phyloP scores from a whole-genome alignment of 2,113 vertebrate species.

The Vulpes ferrilata region DNA sequence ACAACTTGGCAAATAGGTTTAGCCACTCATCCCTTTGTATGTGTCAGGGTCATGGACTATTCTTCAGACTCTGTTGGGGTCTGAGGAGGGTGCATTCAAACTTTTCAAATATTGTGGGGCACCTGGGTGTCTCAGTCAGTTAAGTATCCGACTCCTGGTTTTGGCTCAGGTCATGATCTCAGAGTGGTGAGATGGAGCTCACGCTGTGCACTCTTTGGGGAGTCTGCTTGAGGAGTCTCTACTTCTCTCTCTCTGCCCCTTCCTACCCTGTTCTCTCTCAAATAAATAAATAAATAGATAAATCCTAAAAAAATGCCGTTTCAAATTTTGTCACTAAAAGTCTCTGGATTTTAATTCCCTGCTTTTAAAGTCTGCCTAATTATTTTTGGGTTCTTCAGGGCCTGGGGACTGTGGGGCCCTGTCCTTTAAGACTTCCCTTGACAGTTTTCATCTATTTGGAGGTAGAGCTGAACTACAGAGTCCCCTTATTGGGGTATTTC shows the following conservation, averaged over 20 bases:
- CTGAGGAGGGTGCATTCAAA: not conserved
- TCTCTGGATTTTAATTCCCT: not conserved
- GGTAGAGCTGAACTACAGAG: not conserved
- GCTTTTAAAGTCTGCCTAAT: not conserved
- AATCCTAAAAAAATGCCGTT: not conserved
- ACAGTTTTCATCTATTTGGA: not conserved
- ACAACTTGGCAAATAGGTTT: not conserved
- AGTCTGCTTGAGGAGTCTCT: not conserved
- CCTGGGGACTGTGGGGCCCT: accelerated
- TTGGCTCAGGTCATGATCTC: not conserved
- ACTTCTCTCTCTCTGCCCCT: not conserved
- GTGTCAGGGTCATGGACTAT: not conserved
- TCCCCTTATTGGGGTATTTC: not conserved
- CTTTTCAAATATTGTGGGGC: not conserved
- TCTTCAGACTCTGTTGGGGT: not conserved
- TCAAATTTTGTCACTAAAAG: not conserved
- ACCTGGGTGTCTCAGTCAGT: not conserved
- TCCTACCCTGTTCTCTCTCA: not conserved
- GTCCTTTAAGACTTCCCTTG: not conserved
- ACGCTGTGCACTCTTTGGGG: no score
- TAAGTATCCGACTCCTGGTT: not conserved
- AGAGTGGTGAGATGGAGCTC: not conserved
- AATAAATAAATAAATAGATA: not conserved
- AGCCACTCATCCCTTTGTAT: not conserved
- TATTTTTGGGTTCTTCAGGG: not conserved